Evolutionary conservation across 2,113 vertebrate genomes (phyloP), one percentile per base, ranked within the genome.

Genomic region (Hydrochoerus hydrochaeris): DNA sequence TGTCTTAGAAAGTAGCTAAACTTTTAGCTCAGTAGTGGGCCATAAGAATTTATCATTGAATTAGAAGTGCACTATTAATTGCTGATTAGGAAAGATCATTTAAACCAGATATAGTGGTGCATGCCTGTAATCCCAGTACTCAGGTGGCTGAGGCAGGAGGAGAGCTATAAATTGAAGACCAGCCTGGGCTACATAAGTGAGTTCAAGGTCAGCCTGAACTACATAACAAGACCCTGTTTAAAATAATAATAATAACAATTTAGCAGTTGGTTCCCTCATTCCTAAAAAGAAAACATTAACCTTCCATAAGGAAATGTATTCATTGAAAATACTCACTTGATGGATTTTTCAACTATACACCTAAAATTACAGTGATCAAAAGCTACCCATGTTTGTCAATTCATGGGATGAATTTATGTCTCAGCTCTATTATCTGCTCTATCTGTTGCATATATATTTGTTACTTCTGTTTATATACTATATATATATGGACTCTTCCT

Each of bases 301-400:
- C 44, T 85, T 86, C 82, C 46, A 63, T 16, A 89, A 86, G 67
- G 44, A 90, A 78, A 78, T 62, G 1, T 57, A 71, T 93, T 75
- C 16, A 77, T 41, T 93, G 6, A 85, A 85, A 91, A 87, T 95
- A 46, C 57, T 96, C 41, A 7, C 52, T 81, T 54, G 38, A 62
- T 91, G 57, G 88, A 85, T 54, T 88, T 62, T 84, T 4, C 26
- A 58, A 60, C 19, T 54, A 32, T 20, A 57, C 83, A 7, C 2
- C 77, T 85, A 5, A 73, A 75, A 75, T 75, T 80, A 62, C 10
- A 87, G 30, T 71, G 62, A 73, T 19, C 28, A 91, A 84, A 94
- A 88, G 30, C 46, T 87, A 78, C 63, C 20, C 65, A 35, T 85
- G 6, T 77, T 92, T 85, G 32, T 71, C 75, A 86, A 19, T 77